These are phyloP conservation scores for Drosophila albomicans DNA, from an alignment of 1,140 invertebrate species.

Conservation along the genomic window DNA sequence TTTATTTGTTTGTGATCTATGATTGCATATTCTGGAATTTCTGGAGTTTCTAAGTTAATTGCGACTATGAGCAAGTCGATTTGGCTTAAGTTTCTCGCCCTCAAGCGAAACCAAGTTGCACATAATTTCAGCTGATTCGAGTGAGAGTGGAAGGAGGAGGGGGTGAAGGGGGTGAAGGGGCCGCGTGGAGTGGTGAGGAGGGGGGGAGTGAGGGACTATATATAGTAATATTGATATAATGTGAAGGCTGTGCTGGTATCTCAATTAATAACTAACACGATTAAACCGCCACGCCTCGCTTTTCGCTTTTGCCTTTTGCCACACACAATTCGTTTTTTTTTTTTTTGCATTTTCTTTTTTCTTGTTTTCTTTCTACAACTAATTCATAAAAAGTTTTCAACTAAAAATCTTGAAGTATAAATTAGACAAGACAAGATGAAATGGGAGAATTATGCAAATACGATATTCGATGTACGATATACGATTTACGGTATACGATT, in stretches of 20 bases:
- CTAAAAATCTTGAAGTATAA: conserved; percentile 54
- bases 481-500: neutral
- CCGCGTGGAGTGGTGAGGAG: neutral
- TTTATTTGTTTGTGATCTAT: conserved; percentile 19
- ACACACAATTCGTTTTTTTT: conserved; percentile 31
- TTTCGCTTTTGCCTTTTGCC: conserved; percentile 35
- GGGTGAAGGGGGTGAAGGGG: neutral
- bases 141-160: neutral
- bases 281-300: conserved; percentile 50
- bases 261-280: conserved; percentile 60
- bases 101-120: conserved; percentile 79
- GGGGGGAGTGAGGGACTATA: neutral
- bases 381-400: conserved; percentile 71
- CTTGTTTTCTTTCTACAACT: conserved; percentile 52
- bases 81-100: conserved; percentile 49
- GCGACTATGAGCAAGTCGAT: conserved; percentile 82
- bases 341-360: conserved; percentile 11
- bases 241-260: conserved; percentile 27
- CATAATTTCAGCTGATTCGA: conserved; percentile 67
- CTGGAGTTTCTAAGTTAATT: conserved; percentile 61
- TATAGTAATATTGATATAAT: conserved; percentile 6
- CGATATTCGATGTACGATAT: conserved; percentile 1
- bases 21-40: conserved; percentile 1
- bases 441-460: neutral
- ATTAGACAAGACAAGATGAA: conserved; percentile 30